Conservation (phyloP, 2,113 vertebrate genomes). For the Mugil cephalus region DNA sequence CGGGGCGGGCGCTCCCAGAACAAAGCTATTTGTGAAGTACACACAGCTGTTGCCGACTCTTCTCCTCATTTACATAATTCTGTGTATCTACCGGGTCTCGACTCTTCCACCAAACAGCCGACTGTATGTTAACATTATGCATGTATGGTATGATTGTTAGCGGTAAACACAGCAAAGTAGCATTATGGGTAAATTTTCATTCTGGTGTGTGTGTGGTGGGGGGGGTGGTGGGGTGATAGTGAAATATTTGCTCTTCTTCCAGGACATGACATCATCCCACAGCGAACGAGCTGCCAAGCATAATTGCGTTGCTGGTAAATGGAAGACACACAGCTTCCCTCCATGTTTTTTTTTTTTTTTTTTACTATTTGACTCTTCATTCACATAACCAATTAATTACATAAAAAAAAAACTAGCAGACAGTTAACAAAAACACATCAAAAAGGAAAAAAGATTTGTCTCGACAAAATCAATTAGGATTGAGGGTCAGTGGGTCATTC, state of each 20-base stretch:
- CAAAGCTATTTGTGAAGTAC: slow-evolving; percentile 35
- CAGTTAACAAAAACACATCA: slow-evolving; percentile 76
- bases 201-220: slow-evolving; percentile 25
- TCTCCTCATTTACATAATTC: slow-evolving; percentile 43
- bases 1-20: slow-evolving; percentile 12
- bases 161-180: slow-evolving; percentile 51
- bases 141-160: slow-evolving; percentile 26
- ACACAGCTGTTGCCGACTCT: slow-evolving; percentile 14
- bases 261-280: slow-evolving; percentile 68
- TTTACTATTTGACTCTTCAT: slow-evolving; percentile 64
- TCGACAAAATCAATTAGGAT: slow-evolving; percentile 84
- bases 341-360: slow-evolving; percentile 45
- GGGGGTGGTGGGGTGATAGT: slow-evolving; percentile 41
- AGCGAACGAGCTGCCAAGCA: slow-evolving; percentile 42
- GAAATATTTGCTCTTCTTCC: slow-evolving; percentile 59
- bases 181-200: slow-evolving; percentile 8
- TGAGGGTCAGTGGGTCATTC: slow-evolving; percentile 82
- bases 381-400: slow-evolving; percentile 82
- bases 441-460: slow-evolving; percentile 73
- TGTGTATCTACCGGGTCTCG: slow-evolving; percentile 16
- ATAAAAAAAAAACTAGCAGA: slow-evolving; percentile 68
- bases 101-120: slow-evolving; percentile 34
- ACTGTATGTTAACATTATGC: slow-evolving; percentile 32
- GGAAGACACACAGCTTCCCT: slow-evolving; percentile 48
- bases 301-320: slow-evolving; percentile 67